Evolutionary conservation across 2,888 invertebrate species (phyloP).

Genomic region (Drosophila robusta): DNA sequence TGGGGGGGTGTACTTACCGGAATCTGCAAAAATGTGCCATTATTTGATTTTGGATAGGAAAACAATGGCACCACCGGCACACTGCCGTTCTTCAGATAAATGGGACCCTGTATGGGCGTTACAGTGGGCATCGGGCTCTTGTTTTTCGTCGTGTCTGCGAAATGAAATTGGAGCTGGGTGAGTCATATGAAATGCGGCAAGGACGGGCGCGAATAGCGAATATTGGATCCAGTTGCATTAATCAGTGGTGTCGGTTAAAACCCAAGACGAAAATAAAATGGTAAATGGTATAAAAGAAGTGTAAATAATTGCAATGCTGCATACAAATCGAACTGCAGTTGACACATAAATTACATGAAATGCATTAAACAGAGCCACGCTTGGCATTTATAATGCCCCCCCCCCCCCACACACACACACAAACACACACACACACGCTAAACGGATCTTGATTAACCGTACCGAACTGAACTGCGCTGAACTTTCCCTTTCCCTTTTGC

Average conservation of each 20-base stretch:
- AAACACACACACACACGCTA: neutral
- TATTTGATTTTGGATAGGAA: constrained; percentile 93
- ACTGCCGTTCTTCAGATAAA: constrained; percentile 92
- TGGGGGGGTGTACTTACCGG: constrained; percentile 89
- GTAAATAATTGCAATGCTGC: constrained; percentile 65
- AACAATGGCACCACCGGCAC: constrained; percentile 95
- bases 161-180: constrained; percentile 31
- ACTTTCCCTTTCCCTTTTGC: constrained; percentile 53
- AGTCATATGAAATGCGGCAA: constrained; percentile 38
- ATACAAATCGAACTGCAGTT: constrained; percentile 71
- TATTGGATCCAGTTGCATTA: constrained; percentile 28
- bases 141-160: constrained; percentile 56
- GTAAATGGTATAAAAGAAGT: constrained; percentile 12
- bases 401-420: neutral
- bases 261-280: constrained; percentile 26
- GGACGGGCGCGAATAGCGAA: constrained; percentile 4
- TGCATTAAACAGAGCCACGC: constrained; percentile 12
- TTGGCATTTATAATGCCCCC: constrained; percentile 5
- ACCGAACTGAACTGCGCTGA: neutral
- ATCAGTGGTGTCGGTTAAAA: constrained; percentile 35
- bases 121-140: constrained; percentile 87
- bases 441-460: constrained; percentile 15
- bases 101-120: constrained; percentile 95
- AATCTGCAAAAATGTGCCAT: constrained; percentile 95
- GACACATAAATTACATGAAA: constrained; percentile 55